Evolutionary conservation across 2,888 invertebrate species (phyloP), one percentile per base, ranked within the genome.

Genomic region (Lymantria dispar): DNA sequence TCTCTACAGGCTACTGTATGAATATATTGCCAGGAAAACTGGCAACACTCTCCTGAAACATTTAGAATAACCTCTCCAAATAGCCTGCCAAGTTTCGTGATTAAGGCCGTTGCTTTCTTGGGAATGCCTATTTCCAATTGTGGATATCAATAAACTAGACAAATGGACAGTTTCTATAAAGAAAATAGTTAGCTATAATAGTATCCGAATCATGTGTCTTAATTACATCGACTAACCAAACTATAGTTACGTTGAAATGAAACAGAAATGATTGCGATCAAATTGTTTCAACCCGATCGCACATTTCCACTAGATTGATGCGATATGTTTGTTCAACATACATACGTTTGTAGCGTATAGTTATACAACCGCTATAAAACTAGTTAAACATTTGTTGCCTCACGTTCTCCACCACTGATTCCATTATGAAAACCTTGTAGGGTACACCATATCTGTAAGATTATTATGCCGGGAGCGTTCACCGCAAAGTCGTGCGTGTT

Each of bases 401-500:
- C 60, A 57, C 70, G 53, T 59, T 56, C 56, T 47, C 67, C 51
- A 60, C 65, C 60, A 58, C 52, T 46, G 57, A 62, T 64, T 60
- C 68, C 62, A 66, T 70, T 69, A 66, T 59, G 54, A 48, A 63
- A 74, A 65, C 62, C 60, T 67, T 75, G 72, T 69, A 68, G 67
- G n/a, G 70, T 72, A 64, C 68, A 69, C 67, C 68, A 56, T 59
- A 53, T 58, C 50, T 49, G 52, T 41, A 59, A 54, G 63, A 74
- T 78, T 77, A 58, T 74, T 80, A 83, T 83, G 83, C 79, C 46
- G 55, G 47, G 64, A 60, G 68, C 58, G 61, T 48, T 7, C 33
- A 33, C 40, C 33, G 62, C 64, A 62, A 68, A 73, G 61, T 76
- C 83, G 81, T 84, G 84, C 80, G 75, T 75, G 73, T 69, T 75